Evolutionary conservation across 2,888 invertebrate genomes (phyloP), one percentile per base, ranked within the genome.

Genomic region (Saturnia japonica): DNA sequence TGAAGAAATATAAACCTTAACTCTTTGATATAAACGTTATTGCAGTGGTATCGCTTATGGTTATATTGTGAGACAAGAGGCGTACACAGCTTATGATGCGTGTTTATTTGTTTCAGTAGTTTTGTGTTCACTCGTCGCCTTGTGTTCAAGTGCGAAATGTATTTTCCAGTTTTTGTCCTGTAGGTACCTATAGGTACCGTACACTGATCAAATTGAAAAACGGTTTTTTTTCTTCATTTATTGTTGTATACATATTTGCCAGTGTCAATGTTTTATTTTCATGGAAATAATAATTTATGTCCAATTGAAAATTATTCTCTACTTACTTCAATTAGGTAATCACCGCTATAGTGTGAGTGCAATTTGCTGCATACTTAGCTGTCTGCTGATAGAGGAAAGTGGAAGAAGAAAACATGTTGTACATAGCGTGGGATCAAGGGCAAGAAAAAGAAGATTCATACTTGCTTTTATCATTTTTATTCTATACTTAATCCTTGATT

Each of bases 51-150:
- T 28, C 16, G 3, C 25, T 16, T 51, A 19, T 16, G 47, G 1
- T 28, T 14, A 14, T 60, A 14, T 54, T 34, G 34, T 45, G 62
- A 60, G 47, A 45, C 82, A 82, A 83, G 83, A 82, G 82, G 80
- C 80, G 84, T 80, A 87, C 89, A 86, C 87, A 86, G 89, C 88
- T 90, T 90, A 89, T 91, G 87, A 90, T 85, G 84, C 78, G 72
- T 74, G 70, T 84, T 82, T 84, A 81, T 87, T 85, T 85, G 85
- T 81, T 79, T 78, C 78, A 77, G 79, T 76, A 60, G 72, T 64
- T 64, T 64, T 64, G 40, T 72, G 71, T 67, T 68, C 71, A 74
- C 74, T 73, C 73, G 75, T 74, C 74, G 70, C 72, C 14, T 28
- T 60, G 28, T 60, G 16, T 60, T 60, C 25, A 25, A 28, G 14